phyloP scores from a whole-genome alignment of 2,888 invertebrate genomes.

The Netelia melanura region DNA sequence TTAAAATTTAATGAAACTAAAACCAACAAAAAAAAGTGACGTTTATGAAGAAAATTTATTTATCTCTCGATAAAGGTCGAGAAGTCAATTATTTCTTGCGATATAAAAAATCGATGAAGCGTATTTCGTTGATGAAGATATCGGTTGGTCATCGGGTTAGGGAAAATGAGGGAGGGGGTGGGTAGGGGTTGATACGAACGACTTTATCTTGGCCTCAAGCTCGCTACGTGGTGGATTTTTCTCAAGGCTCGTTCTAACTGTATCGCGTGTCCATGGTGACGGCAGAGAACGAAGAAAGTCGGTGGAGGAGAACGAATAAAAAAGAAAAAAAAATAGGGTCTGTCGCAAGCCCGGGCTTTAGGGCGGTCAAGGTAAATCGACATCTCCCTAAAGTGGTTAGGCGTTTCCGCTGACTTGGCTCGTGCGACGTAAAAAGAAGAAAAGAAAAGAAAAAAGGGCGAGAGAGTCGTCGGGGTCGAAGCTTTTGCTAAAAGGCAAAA shows the following conservation, averaged over 20 bases:
- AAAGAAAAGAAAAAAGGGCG: background rate
- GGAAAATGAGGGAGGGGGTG: background rate
- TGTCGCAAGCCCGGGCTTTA: constrained; percentile 31
- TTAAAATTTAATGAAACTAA: background rate
- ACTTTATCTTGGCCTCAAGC: constrained; percentile 19
- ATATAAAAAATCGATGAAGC: background rate
- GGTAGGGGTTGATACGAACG: background rate
- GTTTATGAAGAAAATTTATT: background rate
- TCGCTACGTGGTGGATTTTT: constrained; percentile 17
- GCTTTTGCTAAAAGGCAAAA: background rate
- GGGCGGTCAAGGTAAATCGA: constrained; percentile 65
- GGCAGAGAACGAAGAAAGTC: constrained; percentile 10
- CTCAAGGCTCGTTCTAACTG: constrained; percentile 31
- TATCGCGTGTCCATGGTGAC: constrained; percentile 33
- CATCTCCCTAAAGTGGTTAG: constrained; percentile 60
- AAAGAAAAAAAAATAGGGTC: constrained; percentile 42
- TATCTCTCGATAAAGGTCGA: background rate
- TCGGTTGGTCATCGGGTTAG: background rate
- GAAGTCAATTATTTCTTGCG: background rate
- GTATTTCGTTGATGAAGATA: background rate
- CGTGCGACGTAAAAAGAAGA: background rate
- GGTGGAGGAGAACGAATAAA: constrained; percentile 26
- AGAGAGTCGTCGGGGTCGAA: background rate
- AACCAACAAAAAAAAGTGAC: background rate
- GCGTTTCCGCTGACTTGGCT: constrained; percentile 50